Evolutionary conservation across 2,797 vertebrate species (phyloP).

Genomic region (Fundulus diaphanus): DNA sequence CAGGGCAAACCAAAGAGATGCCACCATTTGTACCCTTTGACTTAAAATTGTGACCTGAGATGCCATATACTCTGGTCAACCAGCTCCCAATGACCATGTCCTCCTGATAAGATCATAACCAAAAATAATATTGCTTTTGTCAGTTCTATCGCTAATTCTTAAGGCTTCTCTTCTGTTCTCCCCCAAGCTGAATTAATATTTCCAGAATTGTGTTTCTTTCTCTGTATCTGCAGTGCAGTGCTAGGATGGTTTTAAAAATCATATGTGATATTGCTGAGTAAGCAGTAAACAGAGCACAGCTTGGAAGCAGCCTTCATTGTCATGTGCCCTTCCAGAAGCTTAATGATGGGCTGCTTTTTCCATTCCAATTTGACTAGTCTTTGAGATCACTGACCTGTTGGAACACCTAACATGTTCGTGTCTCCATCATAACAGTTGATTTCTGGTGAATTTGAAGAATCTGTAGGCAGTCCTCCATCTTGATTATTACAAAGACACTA

Average conservation of each 20-base stretch:
- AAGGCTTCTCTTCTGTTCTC: constrained; percentile 34
- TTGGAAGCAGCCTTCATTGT: constrained; percentile 19
- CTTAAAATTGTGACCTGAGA: too few relatives aligned
- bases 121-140: too few relatives aligned
- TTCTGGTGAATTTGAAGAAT: not conserved
- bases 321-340: constrained; percentile 37
- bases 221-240: constrained; percentile 8
- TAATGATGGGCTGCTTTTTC: not conserved
- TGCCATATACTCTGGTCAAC: not conserved
- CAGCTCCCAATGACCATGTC: not conserved
- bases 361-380: not conserved
- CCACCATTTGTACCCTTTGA: too few relatives aligned
- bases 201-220: constrained; percentile 19
- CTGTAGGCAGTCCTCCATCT: not conserved
- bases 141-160: constrained; percentile 49
- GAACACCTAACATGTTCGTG: not conserved
- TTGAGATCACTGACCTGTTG: not conserved
- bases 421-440: not conserved
- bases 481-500: not conserved
- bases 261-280: constrained; percentile 54
- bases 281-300: constrained; percentile 44
- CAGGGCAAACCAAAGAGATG: too few relatives aligned
- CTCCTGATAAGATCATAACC: constrained; percentile 1
- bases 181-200: constrained; percentile 48
- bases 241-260: not conserved